These are phyloP conservation scores for Campoletis raptor DNA, from an alignment of 2,888 invertebrate species.

Conservation along the genomic window DNA sequence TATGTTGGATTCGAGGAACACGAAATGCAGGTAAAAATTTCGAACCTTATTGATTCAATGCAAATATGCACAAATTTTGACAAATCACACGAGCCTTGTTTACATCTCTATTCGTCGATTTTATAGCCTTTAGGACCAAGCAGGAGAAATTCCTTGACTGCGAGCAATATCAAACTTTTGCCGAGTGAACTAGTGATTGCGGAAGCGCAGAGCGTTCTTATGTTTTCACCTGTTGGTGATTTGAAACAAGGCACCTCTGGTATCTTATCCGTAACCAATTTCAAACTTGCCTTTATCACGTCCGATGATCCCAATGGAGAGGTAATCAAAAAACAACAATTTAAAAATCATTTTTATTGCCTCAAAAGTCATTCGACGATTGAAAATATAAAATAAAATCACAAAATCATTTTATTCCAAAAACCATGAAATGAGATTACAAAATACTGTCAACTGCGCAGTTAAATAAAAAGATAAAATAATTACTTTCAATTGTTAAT, in stretches of 20 bases:
- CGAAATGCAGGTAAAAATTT: conserved; percentile 83
- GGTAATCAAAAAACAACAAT: conserved; percentile 78
- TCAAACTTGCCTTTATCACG: conserved; percentile 95
- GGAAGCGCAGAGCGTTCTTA: conserved; percentile 92
- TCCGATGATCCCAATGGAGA: conserved; percentile 87
- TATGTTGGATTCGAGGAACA: conserved; percentile 85
- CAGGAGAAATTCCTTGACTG: conserved; percentile 80
- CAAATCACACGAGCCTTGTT: background rate
- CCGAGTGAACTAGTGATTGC: conserved; percentile 93
- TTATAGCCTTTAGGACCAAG: conserved; percentile 79
- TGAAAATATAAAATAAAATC: background rate
- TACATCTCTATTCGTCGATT: background rate
- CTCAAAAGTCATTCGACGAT: background rate
- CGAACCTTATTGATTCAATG: background rate
- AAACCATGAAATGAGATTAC: background rate
- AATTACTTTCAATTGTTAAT: background rate
- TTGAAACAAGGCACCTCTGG: conserved; percentile 93
- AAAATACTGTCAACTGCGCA: background rate
- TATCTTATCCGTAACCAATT: conserved; percentile 95
- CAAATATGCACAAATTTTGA: background rate
- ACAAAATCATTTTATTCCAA: background rate
- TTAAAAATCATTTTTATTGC: background rate
- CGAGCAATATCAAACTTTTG: conserved; percentile 82
- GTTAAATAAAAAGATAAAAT: background rate
- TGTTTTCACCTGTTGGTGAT: conserved; percentile 93